Base-by-base conservation (phyloP, 2,888 invertebrate genomes). In the Cheilosia pagana region DNA sequence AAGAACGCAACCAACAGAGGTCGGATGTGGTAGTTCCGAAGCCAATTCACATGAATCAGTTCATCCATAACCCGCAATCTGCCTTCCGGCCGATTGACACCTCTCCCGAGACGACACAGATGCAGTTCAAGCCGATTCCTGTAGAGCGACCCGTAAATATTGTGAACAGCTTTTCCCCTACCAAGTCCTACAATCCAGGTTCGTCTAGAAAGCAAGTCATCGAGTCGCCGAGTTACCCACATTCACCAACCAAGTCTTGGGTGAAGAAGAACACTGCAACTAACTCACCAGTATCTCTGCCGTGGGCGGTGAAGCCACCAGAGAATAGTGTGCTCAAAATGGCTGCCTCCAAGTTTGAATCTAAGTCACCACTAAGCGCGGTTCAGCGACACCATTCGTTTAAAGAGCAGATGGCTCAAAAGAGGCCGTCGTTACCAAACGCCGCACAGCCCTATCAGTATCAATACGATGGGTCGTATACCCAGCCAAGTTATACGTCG, bases 51-150 rank as follows among this genome's bases (percentile, higher is more conserved):
- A 93, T 95, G 0, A 95, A 95, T 89, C 94, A 95, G 87, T 96
- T 96, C 88, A 95, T 95, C 25, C 96, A 96, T 89, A 96, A 95
- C 0, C 95, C 95, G 0, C 94, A 95, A 92, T 96, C 96, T 10
- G 95, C 95, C 3, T 96, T 96, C 88, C 94, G 95, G 87, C 96
- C 92, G 1, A 90, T 91, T 12, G 91, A 91, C 0, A 89, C 83
- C n/a, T 87, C 87, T n/a, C 78, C 92, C 88, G 72, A 83, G 10
- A 87, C 87, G 7, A 86, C 81, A 6, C 88, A 88, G 1, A 87
- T 87, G 57, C 88, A 89, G 57, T 90, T 89, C 81, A 91, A 89
- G 76, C 92, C 90, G 4, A 89, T 90, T 62, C 87, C 88, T 0
- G 77, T 71, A 31, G 81, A 81, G 43, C 72, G 60, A 12, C 67